A percentile compares a stretch with the other conserved stretches of the same genome.
phyloP scores from a whole-genome alignment of 2,888 invertebrate species.

The Tetramorium bicarinatum region DNA sequence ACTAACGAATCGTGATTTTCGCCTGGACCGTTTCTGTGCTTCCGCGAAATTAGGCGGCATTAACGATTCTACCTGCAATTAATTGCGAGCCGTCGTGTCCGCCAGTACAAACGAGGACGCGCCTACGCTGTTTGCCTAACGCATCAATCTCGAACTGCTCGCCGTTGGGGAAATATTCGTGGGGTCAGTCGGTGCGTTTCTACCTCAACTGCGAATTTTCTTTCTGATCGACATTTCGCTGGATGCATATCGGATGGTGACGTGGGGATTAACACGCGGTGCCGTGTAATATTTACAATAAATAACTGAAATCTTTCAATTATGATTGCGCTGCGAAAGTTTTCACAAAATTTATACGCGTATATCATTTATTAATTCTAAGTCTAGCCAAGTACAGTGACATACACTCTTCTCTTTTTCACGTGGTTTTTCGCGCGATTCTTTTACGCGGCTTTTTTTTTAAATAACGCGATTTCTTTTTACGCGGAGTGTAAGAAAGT shows the following conservation, averaged over 20 bases:
- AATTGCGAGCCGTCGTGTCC: conserved; percentile 77
- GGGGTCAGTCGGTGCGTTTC: conserved; percentile 59
- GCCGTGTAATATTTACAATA: neutral
- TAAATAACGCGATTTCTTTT: too few relatives aligned
- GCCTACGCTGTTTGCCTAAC: conserved; percentile 78
- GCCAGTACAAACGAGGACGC: conserved; percentile 79
- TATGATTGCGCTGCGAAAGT: neutral
- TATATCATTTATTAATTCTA: neutral
- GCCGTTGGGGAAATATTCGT: conserved; percentile 69
- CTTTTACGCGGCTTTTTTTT: too few relatives aligned
- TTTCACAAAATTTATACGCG: neutral
- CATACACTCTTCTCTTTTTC: too few relatives aligned
- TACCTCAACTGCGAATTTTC: conserved; percentile 43
- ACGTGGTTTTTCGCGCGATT: too few relatives aligned
- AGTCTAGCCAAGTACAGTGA: neutral
- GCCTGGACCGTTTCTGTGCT: conserved; percentile 73
- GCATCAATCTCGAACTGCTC: conserved; percentile 76
- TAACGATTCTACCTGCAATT: conserved; percentile 78
- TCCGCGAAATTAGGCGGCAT: conserved; percentile 79
- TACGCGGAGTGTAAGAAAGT: too few relatives aligned
- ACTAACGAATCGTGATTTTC: conserved; percentile 78
- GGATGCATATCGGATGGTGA: conserved; percentile 27
- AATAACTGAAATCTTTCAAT: conserved; percentile 15
- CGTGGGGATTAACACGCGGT: neutral
- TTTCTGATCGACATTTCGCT: conserved; percentile 39